Evolutionary conservation across 2,113 vertebrate genomes (phyloP).

Genomic region (Myotis davidii): DNA sequence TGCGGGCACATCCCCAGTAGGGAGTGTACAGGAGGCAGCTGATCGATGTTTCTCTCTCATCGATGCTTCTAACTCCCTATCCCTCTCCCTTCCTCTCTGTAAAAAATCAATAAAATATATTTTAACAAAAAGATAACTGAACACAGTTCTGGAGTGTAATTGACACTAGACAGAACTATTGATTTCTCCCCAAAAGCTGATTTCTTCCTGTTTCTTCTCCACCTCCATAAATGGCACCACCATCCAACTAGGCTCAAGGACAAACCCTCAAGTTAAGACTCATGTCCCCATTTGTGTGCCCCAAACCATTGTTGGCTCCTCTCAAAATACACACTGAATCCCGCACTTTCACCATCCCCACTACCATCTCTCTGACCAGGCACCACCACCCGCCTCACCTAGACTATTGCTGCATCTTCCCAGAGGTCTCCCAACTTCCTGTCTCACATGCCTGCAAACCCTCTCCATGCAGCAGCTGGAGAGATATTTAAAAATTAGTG

Average conservation of each 20-base stretch:
- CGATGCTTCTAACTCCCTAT: too few species aligned
- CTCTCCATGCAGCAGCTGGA: not conserved
- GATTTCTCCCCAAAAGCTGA: not conserved
- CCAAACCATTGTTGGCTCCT: not conserved
- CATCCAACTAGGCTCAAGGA: not conserved
- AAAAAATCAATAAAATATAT: too few species aligned
- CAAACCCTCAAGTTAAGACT: not conserved
- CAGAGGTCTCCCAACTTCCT: not conserved
- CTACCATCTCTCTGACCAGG: not conserved
- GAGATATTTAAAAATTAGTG: not conserved
- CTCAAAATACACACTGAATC: not conserved
- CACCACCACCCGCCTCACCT: not conserved
- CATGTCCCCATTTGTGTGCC: not conserved
- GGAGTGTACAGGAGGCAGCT: too few species aligned
- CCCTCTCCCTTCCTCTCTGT: too few species aligned
- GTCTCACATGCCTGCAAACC: too few species aligned
- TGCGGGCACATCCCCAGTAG: too few species aligned
- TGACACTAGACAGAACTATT: slow-evolving; percentile 35
- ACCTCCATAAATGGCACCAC: not conserved
- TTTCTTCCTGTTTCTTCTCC: slow-evolving; percentile 11
- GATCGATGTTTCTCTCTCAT: too few species aligned
- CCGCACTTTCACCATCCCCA: not conserved
- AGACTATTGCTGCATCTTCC: not conserved
- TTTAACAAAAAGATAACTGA: slow-evolving; percentile 46
- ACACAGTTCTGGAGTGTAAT: slow-evolving; percentile 35